phyloP scores from a whole-genome alignment of 2,888 invertebrate genomes.

The Parascotia fuliginaria region DNA sequence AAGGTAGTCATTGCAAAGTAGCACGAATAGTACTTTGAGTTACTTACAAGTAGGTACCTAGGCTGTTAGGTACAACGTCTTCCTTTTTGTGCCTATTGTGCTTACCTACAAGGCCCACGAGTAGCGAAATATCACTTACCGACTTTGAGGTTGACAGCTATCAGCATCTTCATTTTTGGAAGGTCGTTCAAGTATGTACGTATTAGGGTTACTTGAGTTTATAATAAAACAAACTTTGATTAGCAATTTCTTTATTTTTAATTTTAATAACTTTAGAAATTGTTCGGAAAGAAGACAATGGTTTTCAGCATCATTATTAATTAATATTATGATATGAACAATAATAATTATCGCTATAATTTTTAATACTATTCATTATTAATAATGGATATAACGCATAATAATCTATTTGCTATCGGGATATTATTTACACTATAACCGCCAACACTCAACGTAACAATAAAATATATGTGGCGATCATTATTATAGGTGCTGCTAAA shows the following conservation, averaged over 20 bases:
- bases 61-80: too few relatives aligned
- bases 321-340: constrained; percentile 90
- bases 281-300: constrained; percentile 91
- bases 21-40: too few relatives aligned
- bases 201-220: too few relatives aligned
- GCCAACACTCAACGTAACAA: constrained; percentile 68
- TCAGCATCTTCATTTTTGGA: too few relatives aligned
- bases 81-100: too few relatives aligned
- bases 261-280: constrained; percentile 91
- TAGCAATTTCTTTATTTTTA: constrained; percentile 86
- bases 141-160: too few relatives aligned
- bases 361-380: constrained; percentile 77
- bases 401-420: constrained; percentile 74
- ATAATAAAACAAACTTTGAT: constrained; percentile 72
- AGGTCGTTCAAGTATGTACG: too few relatives aligned
- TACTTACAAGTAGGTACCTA: too few relatives aligned
- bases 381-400: constrained; percentile 79
- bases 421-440: constrained; percentile 71
- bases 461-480: constrained; percentile 51
- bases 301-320: constrained; percentile 81
- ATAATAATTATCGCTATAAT: constrained; percentile 85
- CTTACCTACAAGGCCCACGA: too few relatives aligned
- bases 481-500: constrained; percentile 56
- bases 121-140: too few relatives aligned
- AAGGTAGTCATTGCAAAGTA: too few relatives aligned